A percentile compares a stretch with the other conserved stretches of the same genome.
Conservation (phyloP, 2,888 invertebrate genomes). For the Tortricodes alternella region DNA sequence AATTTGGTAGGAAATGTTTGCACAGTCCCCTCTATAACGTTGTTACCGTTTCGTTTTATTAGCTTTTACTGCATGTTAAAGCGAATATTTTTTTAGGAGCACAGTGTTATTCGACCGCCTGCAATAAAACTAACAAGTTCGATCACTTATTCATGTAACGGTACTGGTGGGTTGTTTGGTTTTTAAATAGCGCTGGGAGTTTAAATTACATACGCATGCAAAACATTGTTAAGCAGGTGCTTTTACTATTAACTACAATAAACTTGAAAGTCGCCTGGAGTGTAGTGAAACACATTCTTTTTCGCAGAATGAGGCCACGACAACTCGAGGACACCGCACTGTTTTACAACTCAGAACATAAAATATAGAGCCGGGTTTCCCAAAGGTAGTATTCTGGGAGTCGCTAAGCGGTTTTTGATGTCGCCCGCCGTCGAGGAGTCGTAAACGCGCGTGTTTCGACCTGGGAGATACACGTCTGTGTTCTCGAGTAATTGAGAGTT, state of each 20-base stretch:
- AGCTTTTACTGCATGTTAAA: slow-evolving; percentile 42
- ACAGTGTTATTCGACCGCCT: slow-evolving; percentile 5
- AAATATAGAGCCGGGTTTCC: slow-evolving; percentile 41
- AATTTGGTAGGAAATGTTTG: slow-evolving; percentile 73
- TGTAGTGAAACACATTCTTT: slow-evolving; percentile 16
- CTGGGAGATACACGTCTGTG: slow-evolving; percentile 33
- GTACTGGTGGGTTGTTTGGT: slow-evolving; percentile 2
- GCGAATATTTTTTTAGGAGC: slow-evolving; percentile 21
- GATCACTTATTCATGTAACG: slow-evolving; percentile 19
- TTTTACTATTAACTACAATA: not conserved
- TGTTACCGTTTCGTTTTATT: slow-evolving; percentile 63
- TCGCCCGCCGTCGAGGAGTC: slow-evolving; percentile 53
- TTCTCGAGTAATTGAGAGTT: slow-evolving; percentile 20
- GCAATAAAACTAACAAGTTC: slow-evolving; percentile 17
- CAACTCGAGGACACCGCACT: slow-evolving; percentile 45
- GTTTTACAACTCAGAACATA: slow-evolving; percentile 56
- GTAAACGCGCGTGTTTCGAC: slow-evolving; percentile 54
- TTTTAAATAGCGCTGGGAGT: not conserved
- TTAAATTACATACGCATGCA: not conserved
- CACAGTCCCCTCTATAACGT: slow-evolving; percentile 45
- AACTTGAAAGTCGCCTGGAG: not conserved
- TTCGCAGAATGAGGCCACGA: slow-evolving; percentile 11
- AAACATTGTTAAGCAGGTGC: not conserved
- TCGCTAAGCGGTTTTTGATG: slow-evolving; percentile 70
- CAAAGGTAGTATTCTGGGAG: slow-evolving; percentile 55